Evolutionary conservation across 1,140 invertebrate species (phyloP), one percentile per base, ranked within the genome.

Genomic region (Octopus sinensis): DNA sequence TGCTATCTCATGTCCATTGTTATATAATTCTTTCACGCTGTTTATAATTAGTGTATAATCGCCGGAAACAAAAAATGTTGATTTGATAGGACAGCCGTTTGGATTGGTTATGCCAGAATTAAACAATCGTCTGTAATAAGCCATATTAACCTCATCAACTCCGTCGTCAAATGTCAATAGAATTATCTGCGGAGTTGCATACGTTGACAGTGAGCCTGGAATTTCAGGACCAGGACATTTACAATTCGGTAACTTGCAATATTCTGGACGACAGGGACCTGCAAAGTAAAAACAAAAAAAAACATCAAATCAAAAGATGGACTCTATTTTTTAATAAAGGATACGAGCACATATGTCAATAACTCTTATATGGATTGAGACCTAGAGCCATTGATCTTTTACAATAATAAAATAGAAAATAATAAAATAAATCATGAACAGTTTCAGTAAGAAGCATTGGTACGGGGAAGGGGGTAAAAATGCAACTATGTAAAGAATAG

Each of bases 51-150:
- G 98, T 87, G 96, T 96, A 91, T 97, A 98, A 89, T 98, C 98
- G 92, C 98, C 97, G 0, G 97, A 98, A 12, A 98, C 93, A 91
- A 99, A 99, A 94, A 95, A 98, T 23, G 97, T 98, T 73, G 96
- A 94, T 91, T 97, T 97, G 90, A 99, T 98, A 87, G 97, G 95
- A 90, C 97, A 99, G 71, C 96, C 96, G 88, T 98, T 98, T 71
- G 96, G 96, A 88, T 98, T 98, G 90, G 51, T 54, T 13, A 79
- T 52, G 17, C 76, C 81, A 71, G 12, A 9, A 17, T 30, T 4
- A 56, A 79, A 56, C 5, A 82, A 56, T 23, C 68, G 13, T 71
- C 52, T 23, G 56, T 56, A 82, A 43, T 71, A 80, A n/a, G 13
- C n/a, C n/a, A 71, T 23, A 56, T 80, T 80, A 9, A 52, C 23